These are phyloP conservation scores for Phylloscopus whistleri DNA, from an alignment of 2,113 vertebrate genomes.

Conservation along the genomic window DNA sequence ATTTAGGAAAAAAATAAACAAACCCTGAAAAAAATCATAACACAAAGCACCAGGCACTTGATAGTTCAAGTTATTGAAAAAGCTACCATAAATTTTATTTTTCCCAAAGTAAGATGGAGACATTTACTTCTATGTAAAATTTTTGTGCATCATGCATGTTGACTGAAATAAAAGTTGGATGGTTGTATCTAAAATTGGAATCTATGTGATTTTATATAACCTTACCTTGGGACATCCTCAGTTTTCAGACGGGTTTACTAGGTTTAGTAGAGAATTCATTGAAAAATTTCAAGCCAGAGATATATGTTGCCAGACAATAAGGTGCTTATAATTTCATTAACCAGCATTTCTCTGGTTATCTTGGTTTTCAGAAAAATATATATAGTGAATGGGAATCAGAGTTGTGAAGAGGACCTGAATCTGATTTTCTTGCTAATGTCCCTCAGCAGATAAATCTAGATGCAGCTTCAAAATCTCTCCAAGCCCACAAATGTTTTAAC, in stretches of 20 bases:
- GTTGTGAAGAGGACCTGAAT: not conserved
- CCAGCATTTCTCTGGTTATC: not conserved
- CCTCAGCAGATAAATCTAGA: not conserved
- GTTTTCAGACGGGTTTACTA: not conserved
- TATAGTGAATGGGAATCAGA: not conserved
- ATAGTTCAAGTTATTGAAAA: not conserved
- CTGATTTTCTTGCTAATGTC: not conserved
- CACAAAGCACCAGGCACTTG: not conserved
- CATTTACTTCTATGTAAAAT: not conserved
- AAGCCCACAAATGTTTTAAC: not conserved
- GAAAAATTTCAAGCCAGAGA: not conserved
- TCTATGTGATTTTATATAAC: not conserved
- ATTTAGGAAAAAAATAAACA: not conserved
- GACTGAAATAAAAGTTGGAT: not conserved
- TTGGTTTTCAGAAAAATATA: not conserved
- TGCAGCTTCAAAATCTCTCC: not conserved
- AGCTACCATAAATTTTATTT: not conserved
- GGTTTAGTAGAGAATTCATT: not conserved
- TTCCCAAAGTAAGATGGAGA: not conserved
- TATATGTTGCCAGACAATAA: not conserved
- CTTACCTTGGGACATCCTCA: not conserved
- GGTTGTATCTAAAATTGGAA: not conserved
- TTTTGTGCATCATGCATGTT: not conserved
- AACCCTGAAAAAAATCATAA: not conserved
- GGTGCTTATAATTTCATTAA: not conserved